These are phyloP conservation scores for Drosophila neocordata DNA, from an alignment of 1,140 invertebrate genomes.

Conservation along the genomic window DNA sequence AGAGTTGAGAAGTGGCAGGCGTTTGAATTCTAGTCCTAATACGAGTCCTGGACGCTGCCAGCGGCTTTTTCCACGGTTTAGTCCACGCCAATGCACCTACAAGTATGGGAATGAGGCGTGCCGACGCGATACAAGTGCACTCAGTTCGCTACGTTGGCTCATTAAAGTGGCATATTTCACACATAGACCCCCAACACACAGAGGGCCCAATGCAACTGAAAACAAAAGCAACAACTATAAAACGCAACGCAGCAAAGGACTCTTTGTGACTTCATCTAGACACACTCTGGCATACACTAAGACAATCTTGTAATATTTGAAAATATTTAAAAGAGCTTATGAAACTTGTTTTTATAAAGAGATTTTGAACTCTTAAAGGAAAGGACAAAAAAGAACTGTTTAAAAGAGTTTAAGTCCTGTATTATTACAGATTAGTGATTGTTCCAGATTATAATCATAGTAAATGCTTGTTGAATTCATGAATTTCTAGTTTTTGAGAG, in stretches of 20 bases:
- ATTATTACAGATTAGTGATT: too few relatives aligned
- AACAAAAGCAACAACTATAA: slow-evolving; percentile 45
- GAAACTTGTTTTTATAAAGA: too few relatives aligned
- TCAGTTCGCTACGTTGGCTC: slow-evolving; percentile 74
- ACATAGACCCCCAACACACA: slow-evolving; percentile 63
- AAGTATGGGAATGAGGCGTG: slow-evolving; percentile 32
- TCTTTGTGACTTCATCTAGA: neutral
- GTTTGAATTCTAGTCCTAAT: neutral
- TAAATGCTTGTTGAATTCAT: too few relatives aligned
- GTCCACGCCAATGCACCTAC: slow-evolving; percentile 72
- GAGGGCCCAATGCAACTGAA: slow-evolving; percentile 40
- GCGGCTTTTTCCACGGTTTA: slow-evolving; percentile 61
- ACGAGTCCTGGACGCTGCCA: slow-evolving; percentile 26
- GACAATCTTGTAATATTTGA: too few relatives aligned
- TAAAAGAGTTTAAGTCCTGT: too few relatives aligned
- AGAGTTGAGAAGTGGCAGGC: neutral
- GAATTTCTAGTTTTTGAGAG: too few relatives aligned
- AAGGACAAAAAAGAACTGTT: too few relatives aligned
- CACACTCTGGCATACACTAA: neutral
- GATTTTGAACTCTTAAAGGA: too few relatives aligned
- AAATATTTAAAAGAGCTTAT: too few relatives aligned
- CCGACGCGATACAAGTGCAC: slow-evolving; percentile 49
- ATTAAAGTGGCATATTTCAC: slow-evolving; percentile 81
- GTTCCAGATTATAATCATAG: too few relatives aligned
- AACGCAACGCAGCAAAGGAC: neutral